Conservation (phyloP, 2,888 invertebrate genomes). For the Serripes groenlandicus region DNA sequence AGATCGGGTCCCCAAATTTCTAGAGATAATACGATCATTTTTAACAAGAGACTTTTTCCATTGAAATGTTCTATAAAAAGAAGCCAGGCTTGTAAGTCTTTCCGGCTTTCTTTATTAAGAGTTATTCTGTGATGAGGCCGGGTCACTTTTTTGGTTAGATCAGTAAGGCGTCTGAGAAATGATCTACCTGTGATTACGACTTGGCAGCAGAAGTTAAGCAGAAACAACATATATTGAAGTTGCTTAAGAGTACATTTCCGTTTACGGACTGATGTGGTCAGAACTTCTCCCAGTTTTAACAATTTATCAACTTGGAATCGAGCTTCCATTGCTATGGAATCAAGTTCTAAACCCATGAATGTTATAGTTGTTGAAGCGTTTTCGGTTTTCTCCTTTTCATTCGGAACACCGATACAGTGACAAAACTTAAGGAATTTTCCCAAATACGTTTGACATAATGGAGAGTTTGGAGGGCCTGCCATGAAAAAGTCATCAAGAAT, state of each 20-base stretch:
- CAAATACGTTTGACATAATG: too few species aligned
- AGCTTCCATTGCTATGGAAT: constrained; percentile 45
- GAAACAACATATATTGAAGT: constrained; percentile 27
- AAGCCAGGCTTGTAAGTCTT: constrained; percentile 40
- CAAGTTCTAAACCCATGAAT: constrained; percentile 53
- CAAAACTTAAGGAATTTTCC: too few species aligned
- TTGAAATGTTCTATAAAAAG: constrained; percentile 55
- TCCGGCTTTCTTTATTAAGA: constrained; percentile 28
- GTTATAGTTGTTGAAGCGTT: constrained; percentile 4
- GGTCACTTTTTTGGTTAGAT: constrained; percentile 38
- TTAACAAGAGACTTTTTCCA: constrained; percentile 42
- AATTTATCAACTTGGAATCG: constrained; percentile 36
- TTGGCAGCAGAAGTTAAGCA: constrained; percentile 51
- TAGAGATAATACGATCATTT: constrained; percentile 48
- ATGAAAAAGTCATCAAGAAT: constrained; percentile 49
- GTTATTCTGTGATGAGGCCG: constrained; percentile 42
- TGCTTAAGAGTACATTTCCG: constrained; percentile 16
- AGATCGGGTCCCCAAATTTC: constrained; percentile 53
- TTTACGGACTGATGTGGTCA: not conserved
- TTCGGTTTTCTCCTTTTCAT: constrained; percentile 43
- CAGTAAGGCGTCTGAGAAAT: constrained; percentile 41
- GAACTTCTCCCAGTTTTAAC: not conserved
- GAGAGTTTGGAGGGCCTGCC: too few species aligned
- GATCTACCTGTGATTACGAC: constrained; percentile 45
- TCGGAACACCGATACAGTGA: constrained; percentile 24